Evolutionary conservation across 2,113 vertebrate species (phyloP).

Genomic region (Cyanocitta stelleri): DNA sequence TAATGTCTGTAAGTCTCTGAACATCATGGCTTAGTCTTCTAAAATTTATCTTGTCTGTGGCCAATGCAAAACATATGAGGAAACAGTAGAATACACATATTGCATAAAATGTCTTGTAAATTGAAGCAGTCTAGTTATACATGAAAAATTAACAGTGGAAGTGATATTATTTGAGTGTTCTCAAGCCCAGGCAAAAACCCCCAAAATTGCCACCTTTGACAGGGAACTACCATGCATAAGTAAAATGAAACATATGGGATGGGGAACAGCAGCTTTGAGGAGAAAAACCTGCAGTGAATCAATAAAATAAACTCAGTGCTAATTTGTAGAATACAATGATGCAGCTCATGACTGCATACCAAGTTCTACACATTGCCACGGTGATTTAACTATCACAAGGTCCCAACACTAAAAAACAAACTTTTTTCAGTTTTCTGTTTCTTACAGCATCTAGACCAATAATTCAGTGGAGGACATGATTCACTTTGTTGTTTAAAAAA

Average conservation of each 20-base stretch:
- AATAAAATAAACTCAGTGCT: neutral
- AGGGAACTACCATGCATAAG: neutral
- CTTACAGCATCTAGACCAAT: neutral
- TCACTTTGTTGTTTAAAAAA: neutral
- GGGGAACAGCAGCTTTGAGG: neutral
- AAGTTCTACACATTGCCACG: neutral
- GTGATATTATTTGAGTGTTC: neutral
- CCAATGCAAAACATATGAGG: conserved; percentile 6
- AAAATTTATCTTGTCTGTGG: conserved; percentile 33
- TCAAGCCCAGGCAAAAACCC: neutral
- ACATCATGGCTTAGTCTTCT: neutral
- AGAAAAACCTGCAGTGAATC: neutral
- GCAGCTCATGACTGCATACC: neutral
- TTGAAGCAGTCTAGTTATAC: neutral
- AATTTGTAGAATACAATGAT: neutral
- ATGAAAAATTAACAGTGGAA: neutral
- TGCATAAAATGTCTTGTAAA: neutral
- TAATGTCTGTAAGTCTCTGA: conserved; percentile 18
- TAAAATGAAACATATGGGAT: neutral
- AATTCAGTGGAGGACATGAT: neutral
- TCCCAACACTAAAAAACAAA: neutral
- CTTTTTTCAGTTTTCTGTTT: neutral
- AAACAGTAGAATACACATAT: conserved; percentile 2
- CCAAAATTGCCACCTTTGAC: neutral
- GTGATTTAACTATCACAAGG: neutral